phyloP scores from a whole-genome alignment of 2,888 invertebrate species.

The Diachrysia chrysitis region DNA sequence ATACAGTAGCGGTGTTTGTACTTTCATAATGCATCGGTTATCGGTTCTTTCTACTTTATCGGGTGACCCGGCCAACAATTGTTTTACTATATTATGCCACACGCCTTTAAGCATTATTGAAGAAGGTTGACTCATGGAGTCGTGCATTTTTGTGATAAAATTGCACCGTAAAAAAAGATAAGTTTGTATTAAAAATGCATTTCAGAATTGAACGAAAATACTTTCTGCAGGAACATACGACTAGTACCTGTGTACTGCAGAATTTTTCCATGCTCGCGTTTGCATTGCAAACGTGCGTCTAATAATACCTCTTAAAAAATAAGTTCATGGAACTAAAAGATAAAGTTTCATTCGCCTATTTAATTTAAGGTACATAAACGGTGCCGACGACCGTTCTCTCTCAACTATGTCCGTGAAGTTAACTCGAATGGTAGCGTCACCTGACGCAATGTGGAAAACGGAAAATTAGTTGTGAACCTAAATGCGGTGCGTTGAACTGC shows the following conservation, averaged over 20 bases:
- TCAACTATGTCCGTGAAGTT: slow-evolving; percentile 34
- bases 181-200: slow-evolving; percentile 18
- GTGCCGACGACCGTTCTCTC: slow-evolving; percentile 37
- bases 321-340: slow-evolving; percentile 47
- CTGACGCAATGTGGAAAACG: slow-evolving; percentile 76
- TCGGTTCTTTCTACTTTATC: slow-evolving; percentile 79
- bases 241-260: slow-evolving; percentile 12
- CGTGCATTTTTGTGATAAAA: slow-evolving; percentile 16
- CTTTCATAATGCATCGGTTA: slow-evolving; percentile 80
- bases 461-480: slow-evolving; percentile 77
- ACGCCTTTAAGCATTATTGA: slow-evolving; percentile 64
- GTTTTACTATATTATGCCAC: slow-evolving; percentile 66
- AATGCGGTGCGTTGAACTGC: slow-evolving; percentile 79
- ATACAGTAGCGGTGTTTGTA: slow-evolving; percentile 69
- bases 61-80: slow-evolving; percentile 79
- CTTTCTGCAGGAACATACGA: slow-evolving; percentile 7
- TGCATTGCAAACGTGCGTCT: slow-evolving; percentile 31
- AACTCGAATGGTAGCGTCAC: slow-evolving; percentile 56
- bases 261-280: slow-evolving; percentile 10
- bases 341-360: slow-evolving; percentile 55
- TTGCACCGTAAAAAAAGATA: slow-evolving; percentile 2
- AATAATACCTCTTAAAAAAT: slow-evolving; percentile 38
- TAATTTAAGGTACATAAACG: slow-evolving; percentile 39
- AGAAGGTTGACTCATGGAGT: slow-evolving; percentile 61
- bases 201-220: slow-evolving; percentile 29